Evolutionary conservation across 2,113 vertebrate species (phyloP).

Genomic region (Pimephales promelas): DNA sequence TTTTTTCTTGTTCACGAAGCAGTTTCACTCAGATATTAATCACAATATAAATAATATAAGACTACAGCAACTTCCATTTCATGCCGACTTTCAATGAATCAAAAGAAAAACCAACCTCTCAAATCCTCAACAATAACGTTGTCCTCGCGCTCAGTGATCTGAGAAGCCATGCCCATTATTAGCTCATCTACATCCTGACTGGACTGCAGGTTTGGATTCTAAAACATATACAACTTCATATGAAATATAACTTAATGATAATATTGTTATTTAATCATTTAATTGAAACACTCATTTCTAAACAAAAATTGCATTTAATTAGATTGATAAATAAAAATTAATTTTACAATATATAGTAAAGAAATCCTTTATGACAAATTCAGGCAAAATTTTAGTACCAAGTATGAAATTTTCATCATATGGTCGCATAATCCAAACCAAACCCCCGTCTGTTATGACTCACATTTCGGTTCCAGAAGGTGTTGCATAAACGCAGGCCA

Average conservation of each 20-base stretch:
- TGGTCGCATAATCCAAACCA: neutral
- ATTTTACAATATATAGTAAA: neutral
- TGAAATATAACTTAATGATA: neutral
- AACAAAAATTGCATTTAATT: neutral
- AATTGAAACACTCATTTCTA: neutral
- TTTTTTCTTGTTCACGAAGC: too few relatives aligned
- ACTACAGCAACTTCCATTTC: too few relatives aligned
- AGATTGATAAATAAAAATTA: neutral
- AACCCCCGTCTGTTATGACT: neutral
- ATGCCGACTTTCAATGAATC: neutral
- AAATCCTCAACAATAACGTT: conserved; percentile 89
- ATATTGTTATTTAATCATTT: too few relatives aligned
- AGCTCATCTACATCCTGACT: conserved; percentile 77
- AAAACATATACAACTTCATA: conserved; percentile 40
- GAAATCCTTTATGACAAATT: neutral
- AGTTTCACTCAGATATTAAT: too few relatives aligned
- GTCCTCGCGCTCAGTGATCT: conserved; percentile 90
- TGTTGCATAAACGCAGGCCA: conserved; percentile 89
- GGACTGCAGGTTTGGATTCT: conserved; percentile 74
- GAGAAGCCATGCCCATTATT: conserved; percentile 94
- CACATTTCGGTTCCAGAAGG: conserved; percentile 92
- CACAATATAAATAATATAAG: too few relatives aligned
- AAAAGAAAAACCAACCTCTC: conserved; percentile 76
- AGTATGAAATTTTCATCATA: neutral
- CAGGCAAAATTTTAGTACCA: neutral